Base-by-base conservation (phyloP, 2,113 vertebrate genomes). In the Mesitornis unicolor region DNA sequence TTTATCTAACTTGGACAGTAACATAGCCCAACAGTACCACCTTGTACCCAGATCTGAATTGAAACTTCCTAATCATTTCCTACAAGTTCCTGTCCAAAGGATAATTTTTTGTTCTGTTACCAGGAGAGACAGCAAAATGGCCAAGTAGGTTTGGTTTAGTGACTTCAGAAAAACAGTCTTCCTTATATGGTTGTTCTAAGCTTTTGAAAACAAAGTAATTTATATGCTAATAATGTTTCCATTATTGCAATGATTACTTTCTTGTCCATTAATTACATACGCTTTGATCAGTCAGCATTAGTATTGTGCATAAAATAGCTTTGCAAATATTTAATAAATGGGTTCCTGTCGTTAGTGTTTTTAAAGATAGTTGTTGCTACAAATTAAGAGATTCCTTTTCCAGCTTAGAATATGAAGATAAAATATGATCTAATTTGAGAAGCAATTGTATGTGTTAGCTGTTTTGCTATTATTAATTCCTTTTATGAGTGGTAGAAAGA, bases 341-440 rank as follows among this genome's bases (percentile, higher is more conserved):
- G 22, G 38, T 74, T 93, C 22, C 47, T 3, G 1, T 78, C 85
- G 77, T 95, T 97, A 74, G 67, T 91, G 60, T 61, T 97, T 93
- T 95, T 92, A 93, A 93, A 87, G 54, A 73, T 38, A 70, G 40
- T 35, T 84, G 59, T 85, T 92, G 53, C 75, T 87, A 69, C 65
- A 95, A 93, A 93, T 96, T 92, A 94, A 76, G 83, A 91, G 56
- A 93, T 87, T 96, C 54, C 40, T 94, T 93, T 95, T 83, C 67
- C 75, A 90, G 50, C 81, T 75, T 94, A 85, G 85, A 95, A 92
- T 90, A 51, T 57, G 29, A 91, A 95, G 89, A 94, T 95, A 91
- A 96, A 95, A 96, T 91, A 76, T 70, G 89, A 93, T 94, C 87
- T 97, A 95, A 97, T 96, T 96, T 93, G 54, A 91, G 87, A 91